Base-by-base conservation (phyloP, 2,113 vertebrate genomes). In the Melanostigma gelatinosum region DNA sequence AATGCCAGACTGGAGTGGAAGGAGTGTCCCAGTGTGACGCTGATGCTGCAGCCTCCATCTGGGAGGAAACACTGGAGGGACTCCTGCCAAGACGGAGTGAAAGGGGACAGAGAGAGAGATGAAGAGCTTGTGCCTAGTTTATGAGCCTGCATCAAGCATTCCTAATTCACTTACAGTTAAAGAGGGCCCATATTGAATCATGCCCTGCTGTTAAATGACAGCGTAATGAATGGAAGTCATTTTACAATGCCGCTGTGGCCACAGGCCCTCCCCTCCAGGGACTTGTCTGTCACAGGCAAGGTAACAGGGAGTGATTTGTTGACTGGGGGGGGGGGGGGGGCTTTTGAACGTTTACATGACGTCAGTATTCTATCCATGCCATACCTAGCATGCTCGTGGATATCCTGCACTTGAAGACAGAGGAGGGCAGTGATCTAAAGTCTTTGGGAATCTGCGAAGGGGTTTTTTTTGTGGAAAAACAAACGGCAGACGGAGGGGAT, bases 201-300 rank as follows among this genome's bases (percentile, higher is more conserved):
- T 82, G 62, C 55, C 72, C 74, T 64, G 75, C 83, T 84, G 85
- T 83, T 84, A 87, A 91, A 91, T 84, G 83, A 89, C 88, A 88
- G 40, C 57, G 20, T 78, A 85, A 90, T 90, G 73, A 89, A 84
- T 92, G 75, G 72, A 84, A 78, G 88, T 86, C 75, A 85, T 87
- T 90, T 87, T 85, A 92, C 86, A 90, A 88, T 91, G 65, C 83
- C 63, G 27, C 78, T 0, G 18, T 48, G 77, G 83, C 87, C 79
- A 61, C 85, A 88, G 78, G 71, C 16, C 81, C 76, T 85, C 62
- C 64, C 52, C 84, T 74, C 84, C 63, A 75, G 79, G 84, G 85
- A 85, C 63, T 73, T 0, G 60, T 75, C 84, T 82, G 82, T 87
- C 84, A 89, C 77, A 83, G 73, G 72, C 72, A 5, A 67, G 80